Conservation (phyloP, 1,140 invertebrate genomes). For the Drosophila saltans region DNA sequence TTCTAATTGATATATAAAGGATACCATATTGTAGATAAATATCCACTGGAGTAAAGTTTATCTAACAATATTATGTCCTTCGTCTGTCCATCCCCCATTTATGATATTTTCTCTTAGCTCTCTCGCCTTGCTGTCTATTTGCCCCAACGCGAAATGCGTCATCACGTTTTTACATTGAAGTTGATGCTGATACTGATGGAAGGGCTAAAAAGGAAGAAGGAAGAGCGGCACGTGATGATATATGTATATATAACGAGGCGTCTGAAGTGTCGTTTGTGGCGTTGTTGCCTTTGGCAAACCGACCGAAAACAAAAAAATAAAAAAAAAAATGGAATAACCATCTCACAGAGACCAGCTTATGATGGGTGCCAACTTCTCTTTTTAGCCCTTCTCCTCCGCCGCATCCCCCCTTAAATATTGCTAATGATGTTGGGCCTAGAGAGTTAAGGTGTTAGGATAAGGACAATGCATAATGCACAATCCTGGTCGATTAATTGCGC, state of each 20-base stretch:
- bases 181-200: not conserved
- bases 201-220: not conserved
- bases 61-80: not conserved
- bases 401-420: constrained; percentile 18
- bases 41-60: not conserved
- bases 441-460: constrained; percentile 1
- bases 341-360: not conserved
- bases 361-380: constrained; percentile 4
- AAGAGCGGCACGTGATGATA: constrained; percentile 20
- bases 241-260: constrained; percentile 15
- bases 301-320: not conserved
- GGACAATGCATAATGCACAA: constrained; percentile 15
- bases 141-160: constrained; percentile 25
- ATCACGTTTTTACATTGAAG: constrained; percentile 44
- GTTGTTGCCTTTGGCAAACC: constrained; percentile 5
- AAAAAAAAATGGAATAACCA: not conserved
- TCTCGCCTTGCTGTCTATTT: not conserved
- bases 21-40: not conserved
- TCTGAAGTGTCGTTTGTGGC: constrained; percentile 19
- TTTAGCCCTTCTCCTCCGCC: not conserved
- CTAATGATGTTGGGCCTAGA: not conserved
- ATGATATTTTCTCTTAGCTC: constrained; percentile 4
- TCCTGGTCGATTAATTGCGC: constrained; percentile 69
- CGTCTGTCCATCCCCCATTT: constrained; percentile 9
- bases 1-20: not conserved